These are phyloP conservation scores for Campylomormyrus tamandua DNA, from an alignment of 2,113 vertebrate species.

Conservation along the genomic window DNA sequence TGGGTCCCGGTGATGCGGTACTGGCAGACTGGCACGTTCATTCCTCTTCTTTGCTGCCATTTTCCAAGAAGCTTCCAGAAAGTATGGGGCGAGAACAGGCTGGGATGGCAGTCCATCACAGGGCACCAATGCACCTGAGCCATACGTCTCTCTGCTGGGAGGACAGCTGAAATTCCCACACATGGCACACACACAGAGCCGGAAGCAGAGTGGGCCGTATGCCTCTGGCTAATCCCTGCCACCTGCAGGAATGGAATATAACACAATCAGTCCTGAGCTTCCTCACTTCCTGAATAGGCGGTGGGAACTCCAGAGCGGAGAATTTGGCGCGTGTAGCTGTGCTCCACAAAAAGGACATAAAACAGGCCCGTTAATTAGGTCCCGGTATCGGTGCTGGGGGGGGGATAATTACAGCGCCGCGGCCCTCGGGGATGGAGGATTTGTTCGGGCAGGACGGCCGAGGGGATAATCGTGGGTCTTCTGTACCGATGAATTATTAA, in stretches of 20 bases:
- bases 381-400: background rate
- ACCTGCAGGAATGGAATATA: background rate
- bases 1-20: background rate
- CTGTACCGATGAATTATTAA: constrained; percentile 19
- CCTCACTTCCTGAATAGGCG: background rate
- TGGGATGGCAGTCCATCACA: background rate
- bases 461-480: background rate
- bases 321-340: background rate
- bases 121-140: background rate
- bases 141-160: background rate
- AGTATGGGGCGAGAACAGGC: background rate
- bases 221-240: background rate
- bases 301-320: background rate
- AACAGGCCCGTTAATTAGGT: constrained; percentile 8
- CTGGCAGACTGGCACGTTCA: background rate
- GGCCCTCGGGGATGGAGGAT: background rate
- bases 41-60: background rate
- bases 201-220: background rate
- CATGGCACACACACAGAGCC: background rate
- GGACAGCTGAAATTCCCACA: background rate
- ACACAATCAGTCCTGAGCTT: background rate
- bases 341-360: background rate
- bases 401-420: background rate
- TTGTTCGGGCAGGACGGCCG: background rate
- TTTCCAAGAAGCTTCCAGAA: background rate